Base-by-base conservation (phyloP, 2,113 vertebrate genomes). In the Salvelinus namaycush region DNA sequence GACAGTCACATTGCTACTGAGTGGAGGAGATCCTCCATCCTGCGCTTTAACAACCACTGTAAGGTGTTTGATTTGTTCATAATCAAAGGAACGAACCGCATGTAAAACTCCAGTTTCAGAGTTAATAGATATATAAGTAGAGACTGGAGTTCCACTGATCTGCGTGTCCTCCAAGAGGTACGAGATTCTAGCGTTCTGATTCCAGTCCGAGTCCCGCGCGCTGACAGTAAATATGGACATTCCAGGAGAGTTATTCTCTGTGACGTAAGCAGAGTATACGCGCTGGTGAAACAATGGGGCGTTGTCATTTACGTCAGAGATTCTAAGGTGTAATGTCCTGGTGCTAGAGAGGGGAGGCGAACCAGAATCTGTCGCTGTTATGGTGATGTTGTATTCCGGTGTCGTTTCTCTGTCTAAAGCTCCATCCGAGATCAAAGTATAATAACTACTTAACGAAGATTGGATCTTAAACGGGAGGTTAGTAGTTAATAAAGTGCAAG, bases 291-390 rank as follows among this genome's bases (percentile, higher is more conserved):
- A 93, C 7, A 75, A 5, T 3, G 92, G 90, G 5, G 92, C 81
- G 66, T 94, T 93, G 84, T 92, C 92, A 72, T 93, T 94, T 72
- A 90, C 82, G 39, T 94, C 91, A 68, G 79, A 73, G 78, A 92
- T 83, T 73, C 90, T 76, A 64, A 93, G 26, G 20, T 20, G 75
- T 39, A 93, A 81, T 16, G 81, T 71, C 18, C n/a, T 59, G 76
- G 79, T 70, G 0, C 70, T 79, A 0, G 83, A 82, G 9, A 77
- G 75, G 5, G 73, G 65, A 24, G 84, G 76, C 7, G 75, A 64
- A 1, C 81, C 84, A 12, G 20, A n/a, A 48, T 86, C 84, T 22
- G 76, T 49, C 16, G 74, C 70, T 20, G 62, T 11, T 31, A 77
- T 48, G 22, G 75, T 68, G 49, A 80, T 68, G n/a, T 77, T 83